phyloP scores from a whole-genome alignment of 2,113 vertebrate species.

The Brachypodius melanocephalos region DNA sequence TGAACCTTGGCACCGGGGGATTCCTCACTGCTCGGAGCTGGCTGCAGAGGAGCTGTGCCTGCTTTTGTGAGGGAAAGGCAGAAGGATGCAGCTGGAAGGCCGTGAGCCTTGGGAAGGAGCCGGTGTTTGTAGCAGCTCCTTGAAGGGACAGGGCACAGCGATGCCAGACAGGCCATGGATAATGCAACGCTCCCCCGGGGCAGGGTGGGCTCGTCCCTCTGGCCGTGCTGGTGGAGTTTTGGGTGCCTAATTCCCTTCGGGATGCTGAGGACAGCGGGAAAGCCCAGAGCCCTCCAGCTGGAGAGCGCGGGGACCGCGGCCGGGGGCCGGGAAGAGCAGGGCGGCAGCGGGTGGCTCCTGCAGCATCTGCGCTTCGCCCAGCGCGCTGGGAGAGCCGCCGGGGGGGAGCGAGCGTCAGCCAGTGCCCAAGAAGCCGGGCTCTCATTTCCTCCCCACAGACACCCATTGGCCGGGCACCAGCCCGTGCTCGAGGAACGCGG shows the following conservation, averaged over 20 bases:
- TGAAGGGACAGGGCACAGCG: accelerated
- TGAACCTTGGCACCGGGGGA: background rate
- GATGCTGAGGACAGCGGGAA: background rate
- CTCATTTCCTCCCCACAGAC: background rate
- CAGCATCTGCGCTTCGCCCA: background rate
- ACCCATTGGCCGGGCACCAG: slow-evolving; percentile 49
- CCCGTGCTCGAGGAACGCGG: slow-evolving; percentile 38
- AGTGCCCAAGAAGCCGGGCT: background rate
- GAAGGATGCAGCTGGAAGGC: too few relatives aligned
- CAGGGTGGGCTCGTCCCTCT: accelerated
- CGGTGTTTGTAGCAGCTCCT: background rate
- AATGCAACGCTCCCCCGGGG: accelerated
- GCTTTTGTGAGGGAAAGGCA: background rate
- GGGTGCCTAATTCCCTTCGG: background rate
- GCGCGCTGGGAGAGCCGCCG: background rate
- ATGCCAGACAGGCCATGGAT: too few relatives aligned
- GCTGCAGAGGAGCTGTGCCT: background rate
- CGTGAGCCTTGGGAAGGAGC: background rate
- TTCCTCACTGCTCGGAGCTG: background rate
- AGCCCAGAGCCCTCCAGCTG: background rate
- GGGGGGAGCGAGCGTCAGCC: background rate
- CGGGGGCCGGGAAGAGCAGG: background rate
- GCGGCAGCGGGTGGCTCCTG: background rate
- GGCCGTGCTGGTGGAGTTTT: accelerated
- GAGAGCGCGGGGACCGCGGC: background rate